Evolutionary conservation across 1,140 invertebrate species (phyloP), one percentile per base, ranked within the genome.

Genomic region (Brachionus angularis): DNA sequence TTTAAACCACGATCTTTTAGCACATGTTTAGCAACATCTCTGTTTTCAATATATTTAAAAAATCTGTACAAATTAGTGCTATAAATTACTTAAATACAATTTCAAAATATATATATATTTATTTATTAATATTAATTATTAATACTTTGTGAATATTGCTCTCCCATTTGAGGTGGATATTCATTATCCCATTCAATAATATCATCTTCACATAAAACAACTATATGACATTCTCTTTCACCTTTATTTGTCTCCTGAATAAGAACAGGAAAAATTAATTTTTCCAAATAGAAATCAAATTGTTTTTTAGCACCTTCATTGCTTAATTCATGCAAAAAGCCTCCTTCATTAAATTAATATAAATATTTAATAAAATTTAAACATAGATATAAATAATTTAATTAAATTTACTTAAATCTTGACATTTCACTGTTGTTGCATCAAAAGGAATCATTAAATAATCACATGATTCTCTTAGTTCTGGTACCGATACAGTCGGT

Each of bases 21-120:
- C 16, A 99, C 85, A 82, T 94, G 91, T 79, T 99, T 99, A 1
- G 96, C 96, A 8, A 98, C 95, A 80, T 99, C 96, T 74, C 96
- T 86, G 79, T 99, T 99, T 82, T 99, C 96, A 73, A 98, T 96
- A 80, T 99, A 99, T 79, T 98, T 97, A 83, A 98, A 98, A 83
- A 99, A 99, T 74, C 94, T 86, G 74, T 96, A 95, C 86, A 96
- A 88, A 12, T 91, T 88, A 58, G 90, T 93, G 77, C 89, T 91
- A 76, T 90, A 88, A 8, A 93, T 82, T 64, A 82, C 80, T 79
- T 78, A 39, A 76, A 1, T 14, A 73, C 7, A 21, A 16, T 18
- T 12, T 58, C 58, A 58, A 3, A 23, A 39, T 39, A 5, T 34
- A 16, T 5, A 18, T 23, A 73, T 71, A 18, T 21, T 33, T 61